These are phyloP conservation scores for Tragelaphus buxtoni DNA, from an alignment of 2,113 vertebrate genomes.

Conservation along the genomic window DNA sequence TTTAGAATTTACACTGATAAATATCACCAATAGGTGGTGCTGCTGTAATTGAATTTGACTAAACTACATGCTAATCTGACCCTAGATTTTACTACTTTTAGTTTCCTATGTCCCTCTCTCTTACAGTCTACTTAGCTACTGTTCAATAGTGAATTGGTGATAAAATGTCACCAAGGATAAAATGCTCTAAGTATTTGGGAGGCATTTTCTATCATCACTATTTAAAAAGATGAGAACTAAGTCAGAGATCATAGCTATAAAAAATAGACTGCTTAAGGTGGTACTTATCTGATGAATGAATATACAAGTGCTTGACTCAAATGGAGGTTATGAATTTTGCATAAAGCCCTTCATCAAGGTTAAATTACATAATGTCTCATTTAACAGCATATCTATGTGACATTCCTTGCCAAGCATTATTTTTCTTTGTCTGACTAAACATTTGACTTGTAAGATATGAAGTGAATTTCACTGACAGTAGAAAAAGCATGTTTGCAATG, in stretches of 20 bases:
- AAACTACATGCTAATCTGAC: constrained; percentile 43
- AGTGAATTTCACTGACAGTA: constrained; percentile 30
- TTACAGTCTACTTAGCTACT: constrained; percentile 42
- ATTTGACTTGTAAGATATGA: constrained; percentile 50
- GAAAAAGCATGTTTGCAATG: constrained; percentile 15
- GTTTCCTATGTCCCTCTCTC: neutral
- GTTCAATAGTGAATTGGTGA: constrained; percentile 45
- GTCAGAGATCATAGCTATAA: constrained; percentile 61
- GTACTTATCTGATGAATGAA: constrained; percentile 70
- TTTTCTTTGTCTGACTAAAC: constrained; percentile 56
- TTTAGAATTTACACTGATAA: neutral
- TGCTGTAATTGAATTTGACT: constrained; percentile 59
- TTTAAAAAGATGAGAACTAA: constrained; percentile 62
- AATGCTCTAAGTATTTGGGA: constrained; percentile 51
- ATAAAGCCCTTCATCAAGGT: constrained; percentile 69
- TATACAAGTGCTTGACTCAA: constrained; percentile 54
- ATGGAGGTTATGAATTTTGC: constrained; percentile 64
- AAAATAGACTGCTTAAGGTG: constrained; percentile 59
- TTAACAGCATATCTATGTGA: constrained; percentile 61
- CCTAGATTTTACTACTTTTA: constrained; percentile 9
- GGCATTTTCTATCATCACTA: constrained; percentile 49
- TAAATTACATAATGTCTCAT: constrained; percentile 70
- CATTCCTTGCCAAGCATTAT: constrained; percentile 58
- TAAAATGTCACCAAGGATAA: constrained; percentile 54
- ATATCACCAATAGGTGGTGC: constrained; percentile 65